phyloP scores from a whole-genome alignment of 1,140 invertebrate genomes.

The Pseudobourletiella spinata region DNA sequence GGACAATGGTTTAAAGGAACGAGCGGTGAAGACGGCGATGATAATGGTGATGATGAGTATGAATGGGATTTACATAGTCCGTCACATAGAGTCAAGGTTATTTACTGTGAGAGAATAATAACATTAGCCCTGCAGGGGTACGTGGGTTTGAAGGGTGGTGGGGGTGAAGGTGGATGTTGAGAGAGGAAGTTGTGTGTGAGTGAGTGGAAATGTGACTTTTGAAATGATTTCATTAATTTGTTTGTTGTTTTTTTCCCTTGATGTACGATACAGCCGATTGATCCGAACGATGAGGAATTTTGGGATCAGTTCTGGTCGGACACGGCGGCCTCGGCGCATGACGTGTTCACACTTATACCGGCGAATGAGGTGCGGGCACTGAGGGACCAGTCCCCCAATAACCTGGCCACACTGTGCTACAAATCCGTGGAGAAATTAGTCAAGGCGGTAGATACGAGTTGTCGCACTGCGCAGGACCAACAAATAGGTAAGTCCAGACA shows the following conservation, averaged over 20 bases:
- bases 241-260: slow-evolving; percentile 6
- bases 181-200: too few relatives aligned
- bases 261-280: slow-evolving; percentile 68
- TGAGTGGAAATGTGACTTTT: too few relatives aligned
- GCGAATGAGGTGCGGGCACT: slow-evolving; percentile 86
- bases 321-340: slow-evolving; percentile 84
- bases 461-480: slow-evolving; percentile 86
- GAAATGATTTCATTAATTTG: too few relatives aligned
- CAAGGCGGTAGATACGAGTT: slow-evolving; percentile 84
- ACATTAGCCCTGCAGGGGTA: too few relatives aligned
- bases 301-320: slow-evolving; percentile 95
- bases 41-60: too few relatives aligned
- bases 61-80: too few relatives aligned
- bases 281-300: slow-evolving; percentile 83
- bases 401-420: slow-evolving; percentile 95
- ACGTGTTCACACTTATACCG: slow-evolving; percentile 94
- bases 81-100: too few relatives aligned
- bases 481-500: slow-evolving; percentile 86
- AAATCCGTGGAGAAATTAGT: slow-evolving; percentile 96
- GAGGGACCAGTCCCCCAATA: slow-evolving; percentile 92
- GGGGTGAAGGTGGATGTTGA: too few relatives aligned
- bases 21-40: too few relatives aligned
- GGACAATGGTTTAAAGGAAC: too few relatives aligned
- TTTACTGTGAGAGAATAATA: too few relatives aligned
- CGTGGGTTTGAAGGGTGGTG: too few relatives aligned